phyloP scores from a whole-genome alignment of 2,797 vertebrate genomes.

The Rhabdomys pumilio region DNA sequence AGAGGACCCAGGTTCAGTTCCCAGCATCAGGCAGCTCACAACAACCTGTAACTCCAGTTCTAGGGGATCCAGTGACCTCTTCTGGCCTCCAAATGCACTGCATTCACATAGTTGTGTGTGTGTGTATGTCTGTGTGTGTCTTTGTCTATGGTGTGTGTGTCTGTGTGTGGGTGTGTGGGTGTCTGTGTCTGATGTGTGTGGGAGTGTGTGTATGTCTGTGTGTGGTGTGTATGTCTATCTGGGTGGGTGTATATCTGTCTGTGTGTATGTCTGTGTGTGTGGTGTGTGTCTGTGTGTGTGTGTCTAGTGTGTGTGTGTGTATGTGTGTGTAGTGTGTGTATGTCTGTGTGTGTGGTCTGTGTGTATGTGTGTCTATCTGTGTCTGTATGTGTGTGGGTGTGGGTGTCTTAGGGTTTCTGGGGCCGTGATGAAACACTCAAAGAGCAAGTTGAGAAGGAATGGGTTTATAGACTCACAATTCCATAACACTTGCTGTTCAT shows the following conservation, averaged over 20 bases:
- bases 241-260: too few relatives aligned
- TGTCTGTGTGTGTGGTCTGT: too few relatives aligned
- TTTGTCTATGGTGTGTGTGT: not conserved
- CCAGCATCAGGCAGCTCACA: not conserved
- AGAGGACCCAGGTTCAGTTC: not conserved
- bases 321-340: not conserved
- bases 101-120: not conserved
- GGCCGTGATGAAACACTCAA: not conserved
- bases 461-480: not conserved
- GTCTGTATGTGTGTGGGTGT: too few relatives aligned
- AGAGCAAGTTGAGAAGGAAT: not conserved
- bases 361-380: too few relatives aligned
- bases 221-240: too few relatives aligned
- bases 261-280: too few relatives aligned
- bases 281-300: not conserved
- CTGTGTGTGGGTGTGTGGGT: not conserved
- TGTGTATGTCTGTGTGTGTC: not conserved
- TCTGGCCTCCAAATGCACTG: not conserved
- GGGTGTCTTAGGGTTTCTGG: not conserved
- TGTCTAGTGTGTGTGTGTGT: not conserved
- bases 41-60: not conserved
- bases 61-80: not conserved
- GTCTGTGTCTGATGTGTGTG: too few relatives aligned
- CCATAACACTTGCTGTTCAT: not conserved
- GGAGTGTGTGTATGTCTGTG: too few relatives aligned